Base-by-base conservation (phyloP, 2,797 vertebrate genomes). In the Pseudocheirus occidentalis region DNA sequence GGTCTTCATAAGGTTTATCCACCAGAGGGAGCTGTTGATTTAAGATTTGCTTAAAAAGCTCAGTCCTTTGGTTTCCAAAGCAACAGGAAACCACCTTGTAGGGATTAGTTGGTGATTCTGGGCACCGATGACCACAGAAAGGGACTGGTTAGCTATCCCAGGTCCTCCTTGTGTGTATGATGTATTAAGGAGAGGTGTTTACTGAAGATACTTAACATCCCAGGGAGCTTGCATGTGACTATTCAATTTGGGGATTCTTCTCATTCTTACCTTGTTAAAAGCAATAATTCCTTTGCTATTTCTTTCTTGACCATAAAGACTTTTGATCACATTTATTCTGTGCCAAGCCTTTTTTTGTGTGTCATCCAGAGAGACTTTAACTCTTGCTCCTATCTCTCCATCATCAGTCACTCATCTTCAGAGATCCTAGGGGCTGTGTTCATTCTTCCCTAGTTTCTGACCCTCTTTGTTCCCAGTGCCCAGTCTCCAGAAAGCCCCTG, bases 21-120 rank as follows among this genome's bases (percentile, higher is more conserved):
- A 93, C 91, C 57, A 97, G 98, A 97, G 95, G 98, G 98, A 96
- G 98, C 97, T 98, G 94, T 97, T 62, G 90, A 96, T 94, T 97
- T 94, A 96, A 40, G 90, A 92, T 89, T 91, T 56, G 94, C 56
- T 91, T 91, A 81, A 16, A 34, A 91, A 21, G 95, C 59, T 96
- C 55, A 93, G 31, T 93, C 55, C 0, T 57, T 87, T 95, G 95
- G 95, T 97, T 97, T 98, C 95, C 90, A 46, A 98, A 97, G 97
- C 95, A 97, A 96, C 93, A 95, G 53, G 93, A 97, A 95, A 97
- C 95, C 34, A 90, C 56, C 55, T 91, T 90, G 52, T 59, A 96
- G 94, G 52, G 40, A 16, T 96, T 95, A 95, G n/a, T 0, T 89
- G 95, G 53, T 95, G 92, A 96, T 91, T 95, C 95, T 55, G 40